phyloP scores from a whole-genome alignment of 1,140 invertebrate genomes.

The Drosophila tristis region DNA sequence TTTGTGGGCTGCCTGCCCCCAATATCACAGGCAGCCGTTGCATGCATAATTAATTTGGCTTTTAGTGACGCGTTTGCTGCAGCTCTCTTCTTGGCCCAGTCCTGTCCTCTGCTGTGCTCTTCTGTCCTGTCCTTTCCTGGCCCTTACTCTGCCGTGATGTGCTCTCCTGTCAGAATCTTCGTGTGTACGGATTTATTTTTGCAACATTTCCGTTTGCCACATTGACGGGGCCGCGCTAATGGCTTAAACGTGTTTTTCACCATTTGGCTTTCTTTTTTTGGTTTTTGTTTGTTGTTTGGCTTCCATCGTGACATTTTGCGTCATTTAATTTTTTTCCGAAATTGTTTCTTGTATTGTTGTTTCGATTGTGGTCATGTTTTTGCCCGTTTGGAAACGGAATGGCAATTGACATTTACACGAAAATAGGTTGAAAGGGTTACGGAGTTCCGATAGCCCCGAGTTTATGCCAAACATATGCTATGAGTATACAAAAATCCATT shows the following conservation, averaged over 20 bases:
- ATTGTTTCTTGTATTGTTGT: slow-evolving; percentile 15
- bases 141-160: slow-evolving; percentile 16
- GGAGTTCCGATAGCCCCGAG: too few species aligned
- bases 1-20: slow-evolving; percentile 23
- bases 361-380: slow-evolving; percentile 46
- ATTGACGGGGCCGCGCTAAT: slow-evolving; percentile 72
- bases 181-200: slow-evolving; percentile 24
- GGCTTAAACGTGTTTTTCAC: slow-evolving; percentile 77
- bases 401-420: slow-evolving; percentile 29
- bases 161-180: slow-evolving; percentile 19
- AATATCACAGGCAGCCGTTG: slow-evolving; percentile 43
- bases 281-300: background rate
- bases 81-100: slow-evolving; percentile 33
- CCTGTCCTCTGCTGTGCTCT: slow-evolving; percentile 6
- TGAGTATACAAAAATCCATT: too few species aligned
- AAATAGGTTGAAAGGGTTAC: background rate
- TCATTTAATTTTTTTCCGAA: slow-evolving; percentile 35
- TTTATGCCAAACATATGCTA: background rate
- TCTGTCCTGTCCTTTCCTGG: slow-evolving; percentile 11
- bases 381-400: background rate
- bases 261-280: slow-evolving; percentile 22
- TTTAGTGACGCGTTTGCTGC: slow-evolving; percentile 61
- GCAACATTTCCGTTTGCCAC: slow-evolving; percentile 52
- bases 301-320: slow-evolving; percentile 30
- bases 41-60: slow-evolving; percentile 82